Evolutionary conservation across 1,140 invertebrate genomes (phyloP).

Genomic region (Drosophila teissieri): DNA sequence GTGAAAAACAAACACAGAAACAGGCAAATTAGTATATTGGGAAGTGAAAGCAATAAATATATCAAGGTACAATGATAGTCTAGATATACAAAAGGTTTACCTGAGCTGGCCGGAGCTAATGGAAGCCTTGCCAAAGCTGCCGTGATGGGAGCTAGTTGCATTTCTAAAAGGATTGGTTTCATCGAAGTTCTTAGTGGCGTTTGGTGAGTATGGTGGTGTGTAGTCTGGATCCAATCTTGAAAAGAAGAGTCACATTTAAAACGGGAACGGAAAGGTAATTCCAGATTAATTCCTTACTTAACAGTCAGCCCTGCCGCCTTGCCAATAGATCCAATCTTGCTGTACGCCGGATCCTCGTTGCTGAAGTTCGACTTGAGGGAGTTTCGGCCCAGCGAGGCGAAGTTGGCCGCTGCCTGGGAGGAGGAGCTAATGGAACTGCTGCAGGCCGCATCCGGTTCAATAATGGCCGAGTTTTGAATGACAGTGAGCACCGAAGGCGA

Average conservation of each 20-base stretch:
- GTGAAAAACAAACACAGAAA: conserved; percentile 59
- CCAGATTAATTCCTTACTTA: conserved; percentile 56
- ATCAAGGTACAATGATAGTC: conserved; percentile 5
- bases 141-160: conserved; percentile 71
- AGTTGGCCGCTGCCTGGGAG: conserved; percentile 59
- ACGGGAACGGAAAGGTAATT: not conserved
- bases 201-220: conserved; percentile 71
- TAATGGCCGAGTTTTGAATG: conserved; percentile 80
- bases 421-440: conserved; percentile 74
- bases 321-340: conserved; percentile 81
- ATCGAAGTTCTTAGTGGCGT: conserved; percentile 78
- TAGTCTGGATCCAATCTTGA: conserved; percentile 74
- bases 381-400: conserved; percentile 71
- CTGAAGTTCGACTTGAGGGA: conserved; percentile 81
- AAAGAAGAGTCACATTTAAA: not conserved
- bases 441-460: conserved; percentile 71
- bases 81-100: conserved; percentile 32
- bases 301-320: conserved; percentile 80
- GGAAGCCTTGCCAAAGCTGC: conserved; percentile 84
- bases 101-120: conserved; percentile 83
- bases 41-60: conserved; percentile 45
- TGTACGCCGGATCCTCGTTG: conserved; percentile 78
- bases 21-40: conserved; percentile 65
- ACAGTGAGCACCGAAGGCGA: conserved; percentile 82
- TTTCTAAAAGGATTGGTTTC: conserved; percentile 83